These are phyloP conservation scores for Corvus moneduloides DNA, from an alignment of 2,113 vertebrate species.

Conservation along the genomic window DNA sequence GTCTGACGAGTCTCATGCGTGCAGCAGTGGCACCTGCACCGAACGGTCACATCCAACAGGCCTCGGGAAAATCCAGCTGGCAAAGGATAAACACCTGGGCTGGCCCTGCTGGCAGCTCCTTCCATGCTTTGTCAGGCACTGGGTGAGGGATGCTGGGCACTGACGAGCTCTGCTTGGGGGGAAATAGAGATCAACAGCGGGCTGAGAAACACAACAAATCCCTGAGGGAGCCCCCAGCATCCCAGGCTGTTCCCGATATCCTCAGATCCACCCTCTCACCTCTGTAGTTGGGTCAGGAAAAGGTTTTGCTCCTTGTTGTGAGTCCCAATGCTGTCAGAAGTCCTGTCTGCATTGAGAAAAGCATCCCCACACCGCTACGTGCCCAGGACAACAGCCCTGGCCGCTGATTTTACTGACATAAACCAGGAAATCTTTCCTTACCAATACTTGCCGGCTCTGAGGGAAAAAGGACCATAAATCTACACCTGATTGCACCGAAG, in stretches of 20 bases:
- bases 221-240: background rate
- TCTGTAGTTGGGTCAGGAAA: background rate
- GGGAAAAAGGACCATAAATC: background rate
- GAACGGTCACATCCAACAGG: accelerated
- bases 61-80: background rate
- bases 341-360: background rate
- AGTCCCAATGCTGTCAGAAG: background rate
- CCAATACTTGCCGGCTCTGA: background rate
- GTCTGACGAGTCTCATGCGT: background rate
- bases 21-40: background rate
- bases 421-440: background rate
- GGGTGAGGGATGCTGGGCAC: background rate
- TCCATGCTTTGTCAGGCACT: accelerated
- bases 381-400: background rate
- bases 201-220: background rate
- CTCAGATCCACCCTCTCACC: background rate
- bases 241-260: background rate
- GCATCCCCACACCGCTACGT: accelerated
- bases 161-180: background rate
- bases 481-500: background rate
- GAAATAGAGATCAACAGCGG: background rate
- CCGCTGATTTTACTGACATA: accelerated
- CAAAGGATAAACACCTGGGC: background rate
- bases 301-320: background rate
- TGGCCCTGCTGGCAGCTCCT: background rate